Base-by-base conservation (phyloP, 2,113 vertebrate species). In the Tachycineta bicolor region DNA sequence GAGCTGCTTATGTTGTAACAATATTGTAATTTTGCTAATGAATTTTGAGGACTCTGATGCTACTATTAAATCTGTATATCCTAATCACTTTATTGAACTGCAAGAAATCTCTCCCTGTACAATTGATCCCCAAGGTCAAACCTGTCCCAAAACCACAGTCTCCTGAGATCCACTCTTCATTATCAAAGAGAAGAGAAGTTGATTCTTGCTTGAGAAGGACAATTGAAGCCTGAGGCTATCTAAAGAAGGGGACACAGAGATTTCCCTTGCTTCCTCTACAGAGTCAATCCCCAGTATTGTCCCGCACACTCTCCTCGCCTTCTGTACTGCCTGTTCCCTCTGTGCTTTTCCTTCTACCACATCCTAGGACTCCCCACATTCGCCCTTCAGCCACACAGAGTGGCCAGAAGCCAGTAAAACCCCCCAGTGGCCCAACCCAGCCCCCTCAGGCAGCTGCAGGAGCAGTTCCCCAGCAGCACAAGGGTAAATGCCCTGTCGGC, bases 231-330 rank as follows among this genome's bases (percentile, higher is more conserved):
- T 77, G 55, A 65, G 76, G 78, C 39, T 53, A 13, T 63, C 49
- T 7, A 20, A 93, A 74, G n/a, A 10, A 17, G 8, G 10, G 25
- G 23, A 62, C 39, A 55, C 46, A 59, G 83, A 46, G 18, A 74
- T 34, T 76, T 44, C 59, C 62, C 37, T 29, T 76, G 23, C 11
- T 82, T 41, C 12, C 6, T 82, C 29, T 31, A 12, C 22, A 26
- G 0, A 2, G 6, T 49, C 0, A 3, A 3, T 39, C 39, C n/a
- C 19, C n/a, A 41, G 26, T 14, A 9, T 69, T n/a, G 31, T 4
- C 31, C 49, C 7, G 9, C 18, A 21, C 23, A 7, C 4, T 16
- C 17, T 14, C 46, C 31, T 17, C 23, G 41, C 6, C 28, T 7
- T 4, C 25, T 55, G 25, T 50, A 39, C 60, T 70, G 43, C 41